Evolutionary conservation across 2,797 vertebrate species (phyloP), one percentile per base, ranked within the genome.

Genomic region (Menidia menidia): DNA sequence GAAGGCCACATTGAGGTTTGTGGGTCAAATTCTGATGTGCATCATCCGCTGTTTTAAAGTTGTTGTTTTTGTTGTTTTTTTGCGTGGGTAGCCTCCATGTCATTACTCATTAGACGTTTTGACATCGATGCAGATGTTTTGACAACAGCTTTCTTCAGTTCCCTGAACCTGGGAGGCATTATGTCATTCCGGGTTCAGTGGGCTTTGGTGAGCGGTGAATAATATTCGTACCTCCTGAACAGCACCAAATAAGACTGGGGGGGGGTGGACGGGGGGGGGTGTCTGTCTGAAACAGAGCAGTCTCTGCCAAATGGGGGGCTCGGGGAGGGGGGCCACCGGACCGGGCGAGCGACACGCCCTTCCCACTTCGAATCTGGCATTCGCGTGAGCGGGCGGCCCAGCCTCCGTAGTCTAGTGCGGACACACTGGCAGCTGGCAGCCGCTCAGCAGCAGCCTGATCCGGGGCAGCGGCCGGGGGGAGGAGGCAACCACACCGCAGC

Each of bases 401-500:
- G 53, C 56, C 14, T 74, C 64, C 35, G 42, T 18, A 32, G 77
- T 64, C 65, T 35, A n/a, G 25, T 1, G 39, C 33, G 54, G 74
- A 35, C 65, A 54, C 64, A 0, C 71, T 16, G 64, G 19, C 33
- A 3, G 65, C n/a, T 54, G 31, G 55, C 33, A n/a, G 58, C 32
- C 3, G 18, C 33, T 41, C 3, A 5, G 48, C 58, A 73, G 73
- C 81, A 75, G 84, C 68, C 74, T 25, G 83, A 83, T 64, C 72
- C 72, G 75, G 55, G 80, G 83, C 86, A 81, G 86, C 86, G 83
- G 86, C 78, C 86, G 80, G 83, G 81, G 85, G 86, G 89, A 88
- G 88, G 87, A 90, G 89, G 88, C 87, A 86, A 63, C 85, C 78
- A 83, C 68, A 68, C 84, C 61, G 80, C 84, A 83, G 83, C 84